These are phyloP conservation scores for Diarsia rubi DNA, from an alignment of 2,888 invertebrate genomes.

Conservation along the genomic window DNA sequence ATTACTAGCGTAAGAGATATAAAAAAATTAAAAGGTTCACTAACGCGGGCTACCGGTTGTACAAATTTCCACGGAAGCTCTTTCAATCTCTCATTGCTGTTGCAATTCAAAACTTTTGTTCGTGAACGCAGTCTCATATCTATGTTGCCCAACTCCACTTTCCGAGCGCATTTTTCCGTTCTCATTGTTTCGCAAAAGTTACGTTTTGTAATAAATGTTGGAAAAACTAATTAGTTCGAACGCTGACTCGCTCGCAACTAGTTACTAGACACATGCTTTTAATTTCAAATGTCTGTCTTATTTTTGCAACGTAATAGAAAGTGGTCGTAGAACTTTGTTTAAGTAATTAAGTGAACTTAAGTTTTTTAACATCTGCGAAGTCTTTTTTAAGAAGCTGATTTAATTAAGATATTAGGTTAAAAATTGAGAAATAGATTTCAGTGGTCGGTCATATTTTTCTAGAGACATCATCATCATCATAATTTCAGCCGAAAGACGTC, in stretches of 20 bases:
- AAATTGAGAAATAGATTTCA: background rate
- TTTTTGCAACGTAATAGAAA: constrained; percentile 3
- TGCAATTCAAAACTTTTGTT: constrained; percentile 40
- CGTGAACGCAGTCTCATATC: constrained; percentile 6
- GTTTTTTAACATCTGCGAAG: constrained; percentile 3
- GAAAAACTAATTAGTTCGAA: constrained; percentile 41
- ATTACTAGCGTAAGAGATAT: background rate
- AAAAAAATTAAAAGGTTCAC: constrained; percentile 9
- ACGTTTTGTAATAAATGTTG: constrained; percentile 35
- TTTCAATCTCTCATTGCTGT: constrained; percentile 24
- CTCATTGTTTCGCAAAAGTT: constrained; percentile 33
- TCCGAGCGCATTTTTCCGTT: constrained; percentile 32
- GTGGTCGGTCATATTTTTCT: background rate
- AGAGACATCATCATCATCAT: too few species aligned
- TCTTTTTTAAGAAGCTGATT: background rate
- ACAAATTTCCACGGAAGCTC: constrained; percentile 16
- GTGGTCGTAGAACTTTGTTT: background rate
- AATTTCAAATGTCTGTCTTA: constrained; percentile 28
- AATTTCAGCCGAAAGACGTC: too few species aligned
- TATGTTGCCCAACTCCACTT: constrained; percentile 20
- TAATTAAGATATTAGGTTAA: background rate
- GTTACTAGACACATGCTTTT: constrained; percentile 11
- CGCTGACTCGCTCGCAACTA: constrained; percentile 14
- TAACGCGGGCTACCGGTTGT: background rate
- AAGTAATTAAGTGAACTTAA: background rate